Evolutionary conservation across 1,140 invertebrate genomes (phyloP).

Genomic region (Heterodera carotae): DNA sequence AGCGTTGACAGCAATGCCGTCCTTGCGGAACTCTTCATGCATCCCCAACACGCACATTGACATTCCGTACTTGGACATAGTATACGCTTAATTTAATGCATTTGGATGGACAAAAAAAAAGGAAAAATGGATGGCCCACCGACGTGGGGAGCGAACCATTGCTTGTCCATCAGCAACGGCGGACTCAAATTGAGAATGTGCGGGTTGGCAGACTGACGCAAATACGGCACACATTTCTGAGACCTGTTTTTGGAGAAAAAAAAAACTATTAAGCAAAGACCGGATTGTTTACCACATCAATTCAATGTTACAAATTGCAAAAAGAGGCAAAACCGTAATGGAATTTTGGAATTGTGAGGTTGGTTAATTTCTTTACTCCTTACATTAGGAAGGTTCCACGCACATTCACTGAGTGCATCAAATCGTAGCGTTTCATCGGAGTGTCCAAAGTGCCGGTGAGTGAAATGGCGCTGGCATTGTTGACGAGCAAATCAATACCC

Average conservation of each 20-base stretch:
- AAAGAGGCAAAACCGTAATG: too few species aligned
- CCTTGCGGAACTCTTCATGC: slow-evolving; percentile 82
- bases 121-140: slow-evolving; percentile 23
- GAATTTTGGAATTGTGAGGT: background rate
- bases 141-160: slow-evolving; percentile 89
- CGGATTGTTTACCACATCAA: too few species aligned
- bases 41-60: slow-evolving; percentile 94
- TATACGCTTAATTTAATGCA: slow-evolving; percentile 76
- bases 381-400: slow-evolving; percentile 88
- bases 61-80: slow-evolving; percentile 97
- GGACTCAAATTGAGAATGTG: slow-evolving; percentile 95
- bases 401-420: slow-evolving; percentile 88
- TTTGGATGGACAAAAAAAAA: background rate
- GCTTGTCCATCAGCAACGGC: slow-evolving; percentile 82
- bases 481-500: slow-evolving; percentile 78
- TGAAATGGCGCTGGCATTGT: slow-evolving; percentile 83
- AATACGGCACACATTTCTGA: slow-evolving; percentile 84
- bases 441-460: slow-evolving; percentile 80
- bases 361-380: background rate
- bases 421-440: slow-evolving; percentile 91
- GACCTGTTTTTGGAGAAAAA: slow-evolving; percentile 74
- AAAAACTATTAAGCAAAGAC: too few species aligned
- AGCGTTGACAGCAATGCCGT: slow-evolving; percentile 89
- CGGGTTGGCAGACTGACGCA: slow-evolving; percentile 84
- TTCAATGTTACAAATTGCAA: too few species aligned